These are phyloP conservation scores for Synodontis membranacea DNA, from an alignment of 2,113 vertebrate species.

Conservation along the genomic window DNA sequence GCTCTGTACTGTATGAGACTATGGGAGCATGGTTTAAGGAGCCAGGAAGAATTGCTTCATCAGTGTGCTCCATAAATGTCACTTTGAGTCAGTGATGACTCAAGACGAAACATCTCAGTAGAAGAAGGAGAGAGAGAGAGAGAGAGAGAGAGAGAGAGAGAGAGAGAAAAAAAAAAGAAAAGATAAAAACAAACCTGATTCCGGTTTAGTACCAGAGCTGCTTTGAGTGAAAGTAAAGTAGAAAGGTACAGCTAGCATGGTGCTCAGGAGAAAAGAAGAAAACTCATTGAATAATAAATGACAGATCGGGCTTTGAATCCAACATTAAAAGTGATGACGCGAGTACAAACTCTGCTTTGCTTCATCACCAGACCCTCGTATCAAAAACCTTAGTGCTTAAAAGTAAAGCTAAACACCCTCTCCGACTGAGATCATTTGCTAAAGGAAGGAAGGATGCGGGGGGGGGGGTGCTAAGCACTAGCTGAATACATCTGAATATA, in stretches of 20 bases:
- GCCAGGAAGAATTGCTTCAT: conserved; percentile 71
- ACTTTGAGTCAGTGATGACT: conserved; percentile 70
- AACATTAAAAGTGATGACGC: conserved; percentile 75
- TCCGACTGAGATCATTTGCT: conserved; percentile 57
- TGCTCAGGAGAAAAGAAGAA: conserved; percentile 65
- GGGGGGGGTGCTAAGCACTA: conserved; percentile 46
- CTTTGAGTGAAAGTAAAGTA: conserved; percentile 57
- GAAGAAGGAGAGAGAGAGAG: no score
- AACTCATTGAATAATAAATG: conserved; percentile 75
- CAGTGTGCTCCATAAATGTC: conserved; percentile 74
- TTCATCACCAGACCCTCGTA: conserved; percentile 68
- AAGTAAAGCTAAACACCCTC: conserved; percentile 66
- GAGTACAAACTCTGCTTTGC: conserved; percentile 67
- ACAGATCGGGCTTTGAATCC: conserved; percentile 70
- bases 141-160: no score
- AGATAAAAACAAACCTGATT: conserved; percentile 63
- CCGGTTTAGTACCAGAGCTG: conserved; percentile 59
- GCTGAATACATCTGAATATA: conserved; percentile 60
- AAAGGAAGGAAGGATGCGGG: no score
- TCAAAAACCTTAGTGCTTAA: conserved; percentile 69
- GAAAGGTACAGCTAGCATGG: conserved; percentile 56
- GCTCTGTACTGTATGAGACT: conserved; percentile 57
- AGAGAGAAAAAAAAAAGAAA: conserved; percentile 56
- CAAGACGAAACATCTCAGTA: conserved; percentile 47
- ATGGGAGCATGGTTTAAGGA: conserved; percentile 61